Percentiles rank a stretch among this genome's conserved stretches.
phyloP scores from a whole-genome alignment of 2,888 invertebrate genomes.

The Hanleya hanleyi region DNA sequence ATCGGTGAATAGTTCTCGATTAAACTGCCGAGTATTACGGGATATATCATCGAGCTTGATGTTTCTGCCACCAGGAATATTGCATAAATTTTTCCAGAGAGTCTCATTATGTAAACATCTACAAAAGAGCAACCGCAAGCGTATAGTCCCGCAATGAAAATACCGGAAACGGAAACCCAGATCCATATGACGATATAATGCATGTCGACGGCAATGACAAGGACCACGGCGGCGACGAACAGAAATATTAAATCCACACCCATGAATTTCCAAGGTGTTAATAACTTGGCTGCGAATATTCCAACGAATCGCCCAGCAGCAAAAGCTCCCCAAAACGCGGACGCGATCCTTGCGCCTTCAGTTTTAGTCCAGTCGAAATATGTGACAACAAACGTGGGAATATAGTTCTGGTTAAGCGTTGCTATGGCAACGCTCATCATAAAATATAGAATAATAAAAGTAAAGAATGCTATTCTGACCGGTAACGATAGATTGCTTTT shows the following conservation, averaged over 20 bases:
- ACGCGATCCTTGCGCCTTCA: neutral
- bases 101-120: neutral
- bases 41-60: neutral
- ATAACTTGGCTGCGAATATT: neutral
- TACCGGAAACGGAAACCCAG: neutral
- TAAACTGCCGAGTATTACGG: neutral
- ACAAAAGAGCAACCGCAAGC: neutral
- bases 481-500: neutral
- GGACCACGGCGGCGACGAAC: neutral
- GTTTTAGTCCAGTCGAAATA: neutral
- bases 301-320: neutral
- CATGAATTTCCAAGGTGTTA: constrained; percentile 4
- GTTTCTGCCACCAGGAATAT: neutral
- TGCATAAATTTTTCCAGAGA: neutral
- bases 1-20: constrained; percentile 1
- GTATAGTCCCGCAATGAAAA: neutral
- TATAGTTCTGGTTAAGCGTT: neutral
- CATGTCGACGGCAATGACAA: neutral
- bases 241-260: neutral
- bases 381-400: constrained; percentile 1
- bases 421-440: neutral
- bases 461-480: neutral
- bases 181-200: neutral
- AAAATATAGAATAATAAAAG: neutral
- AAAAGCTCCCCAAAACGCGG: constrained; percentile 7